Base-by-base conservation (phyloP, 2,113 vertebrate genomes). In the Motacilla alba region DNA sequence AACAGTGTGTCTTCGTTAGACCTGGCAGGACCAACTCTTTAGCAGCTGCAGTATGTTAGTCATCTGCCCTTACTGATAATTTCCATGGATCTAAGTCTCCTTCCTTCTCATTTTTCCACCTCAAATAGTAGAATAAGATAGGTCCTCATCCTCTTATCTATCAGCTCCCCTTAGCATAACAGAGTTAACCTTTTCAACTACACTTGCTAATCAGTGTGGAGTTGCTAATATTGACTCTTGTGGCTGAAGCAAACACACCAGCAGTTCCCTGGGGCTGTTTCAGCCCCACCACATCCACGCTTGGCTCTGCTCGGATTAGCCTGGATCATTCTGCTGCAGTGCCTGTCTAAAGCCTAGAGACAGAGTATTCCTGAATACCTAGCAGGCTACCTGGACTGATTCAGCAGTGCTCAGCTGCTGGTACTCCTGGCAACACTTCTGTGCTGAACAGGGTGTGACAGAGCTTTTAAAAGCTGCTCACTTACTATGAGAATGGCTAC, bases 401-500 rank as follows among this genome's bases (percentile, higher is more conserved):
- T 50, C 43, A 83, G 67, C 77, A 75, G 19, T 31, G 43, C 60
- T 70, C 56, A 89, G 62, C 73, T 84, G 64, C 68, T 85, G 17
- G n/a, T 82, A 62, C 20, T 77, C 39, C 63, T 46, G 64, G 37
- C 67, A 86, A 46, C 39, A 39, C 44, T 44, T 11, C 52, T 70
- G 27, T 22, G 50, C 39, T 76, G 56, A 85, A 59, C 8, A 77
- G 33, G 16, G 13, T 46, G 9, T 49, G 83, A 76, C 3, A 33
- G n/a, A 56, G 41, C 44, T 81, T 82, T 67, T n/a, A 62, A 64
- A 83, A 89, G 31, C 58, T 66, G 67, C 56, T 73, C 60, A 98
- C 99, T 99, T 97, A 99, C 99, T 15, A 99, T 99, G 21, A 99
- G 99, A 70, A 99, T 99, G 95, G 99, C 99, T 9, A 99, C 99